A percentile compares a stretch with the other conserved stretches of the same genome.
Evolutionary conservation across 37 sponge, comb jelly and placozoan species (phyloP).

Genomic region (Halisarca cf. caerulea): DNA sequence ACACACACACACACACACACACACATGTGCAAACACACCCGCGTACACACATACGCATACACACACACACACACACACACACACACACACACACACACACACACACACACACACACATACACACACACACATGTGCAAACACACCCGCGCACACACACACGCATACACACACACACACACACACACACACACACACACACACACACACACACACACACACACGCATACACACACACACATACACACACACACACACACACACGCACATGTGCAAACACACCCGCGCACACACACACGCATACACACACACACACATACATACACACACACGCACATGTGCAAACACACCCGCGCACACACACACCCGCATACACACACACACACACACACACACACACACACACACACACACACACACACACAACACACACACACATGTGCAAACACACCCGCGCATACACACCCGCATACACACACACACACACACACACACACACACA

Average conservation of each 20-base stretch:
- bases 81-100: slow-evolving; percentile 34
- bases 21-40: background rate
- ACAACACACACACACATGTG: too few relatives aligned
- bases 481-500: slow-evolving; percentile 7
- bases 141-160: background rate
- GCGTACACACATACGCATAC: slow-evolving; percentile 22
- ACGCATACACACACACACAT: slow-evolving; percentile 10
- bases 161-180: slow-evolving; percentile 21
- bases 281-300: too few relatives aligned
- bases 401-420: slow-evolving; percentile 25
- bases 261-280: slow-evolving; percentile 2
- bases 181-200: background rate
- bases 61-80: slow-evolving; percentile 25
- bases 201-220: background rate
- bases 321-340: background rate
- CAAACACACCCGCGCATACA: too few relatives aligned
- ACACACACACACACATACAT: slow-evolving; percentile 8
- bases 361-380: slow-evolving; percentile 19
- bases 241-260: background rate
- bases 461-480: too few relatives aligned
- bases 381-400: slow-evolving; percentile 22
- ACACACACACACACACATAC: too few relatives aligned
- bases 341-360: slow-evolving; percentile 15
- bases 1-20: slow-evolving; percentile 11
- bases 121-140: too few relatives aligned